phyloP scores from a whole-genome alignment of 2,888 invertebrate species.

The Erannis defoliaria region DNA sequence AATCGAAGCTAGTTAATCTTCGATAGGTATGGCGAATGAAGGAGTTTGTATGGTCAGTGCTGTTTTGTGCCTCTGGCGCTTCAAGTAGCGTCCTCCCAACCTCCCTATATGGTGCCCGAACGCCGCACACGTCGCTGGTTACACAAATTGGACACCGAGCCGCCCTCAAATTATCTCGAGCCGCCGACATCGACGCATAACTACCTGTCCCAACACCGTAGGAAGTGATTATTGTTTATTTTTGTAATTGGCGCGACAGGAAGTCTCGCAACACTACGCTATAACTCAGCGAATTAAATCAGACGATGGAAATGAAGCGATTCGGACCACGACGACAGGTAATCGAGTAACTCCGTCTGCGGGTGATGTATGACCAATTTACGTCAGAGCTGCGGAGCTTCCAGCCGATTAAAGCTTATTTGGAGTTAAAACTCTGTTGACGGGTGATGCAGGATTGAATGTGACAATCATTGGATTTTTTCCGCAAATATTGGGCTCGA shows the following conservation, averaged over 20 bases:
- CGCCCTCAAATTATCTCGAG: conserved; percentile 72
- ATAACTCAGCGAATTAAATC: conserved; percentile 55
- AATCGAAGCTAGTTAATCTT: not conserved
- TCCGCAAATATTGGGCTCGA: conserved; percentile 8
- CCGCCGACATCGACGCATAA: conserved; percentile 65
- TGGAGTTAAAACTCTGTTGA: conserved; percentile 47
- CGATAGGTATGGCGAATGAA: not conserved
- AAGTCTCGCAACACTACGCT: conserved; percentile 61
- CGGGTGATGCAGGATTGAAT: conserved; percentile 30
- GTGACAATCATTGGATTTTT: conserved; percentile 17
- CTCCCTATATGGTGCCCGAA: conserved; percentile 64
- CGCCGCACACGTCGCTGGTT: conserved; percentile 77
- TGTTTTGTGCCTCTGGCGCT: conserved; percentile 42
- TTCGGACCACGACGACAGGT: conserved; percentile 59
- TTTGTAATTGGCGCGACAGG: conserved; percentile 79
- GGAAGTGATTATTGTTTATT: conserved; percentile 85
- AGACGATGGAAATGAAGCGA: conserved; percentile 74
- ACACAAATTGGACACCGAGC: conserved; percentile 69
- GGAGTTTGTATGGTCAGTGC: not conserved
- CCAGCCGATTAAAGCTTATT: conserved; percentile 50
- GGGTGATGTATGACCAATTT: conserved; percentile 54
- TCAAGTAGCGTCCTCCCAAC: conserved; percentile 51
- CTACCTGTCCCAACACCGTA: conserved; percentile 69
- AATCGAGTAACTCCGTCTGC: conserved; percentile 57
- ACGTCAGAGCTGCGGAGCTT: conserved; percentile 49